Conservation (phyloP, 2,797 vertebrate species). For the Gymnoscopelus braueri region DNA sequence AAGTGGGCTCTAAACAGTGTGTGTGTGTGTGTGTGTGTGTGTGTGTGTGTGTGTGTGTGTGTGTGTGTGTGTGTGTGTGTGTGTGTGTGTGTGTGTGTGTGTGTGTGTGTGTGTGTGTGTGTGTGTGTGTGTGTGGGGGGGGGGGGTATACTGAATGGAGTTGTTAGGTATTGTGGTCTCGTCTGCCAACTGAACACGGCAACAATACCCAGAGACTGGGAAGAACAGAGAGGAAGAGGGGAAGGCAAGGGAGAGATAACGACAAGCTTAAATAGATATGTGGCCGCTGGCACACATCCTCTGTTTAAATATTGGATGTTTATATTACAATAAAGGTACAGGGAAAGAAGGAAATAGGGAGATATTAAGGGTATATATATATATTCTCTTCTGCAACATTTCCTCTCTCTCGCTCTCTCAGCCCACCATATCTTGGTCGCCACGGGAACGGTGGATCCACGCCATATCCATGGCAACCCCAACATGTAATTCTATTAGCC, state of each 20-base stretch:
- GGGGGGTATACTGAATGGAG: not conserved
- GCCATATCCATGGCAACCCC: conserved; percentile 33
- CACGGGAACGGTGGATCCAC: conserved; percentile 30
- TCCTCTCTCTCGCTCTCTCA: not conserved
- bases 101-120: too few relatives aligned
- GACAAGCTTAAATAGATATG: too few relatives aligned
- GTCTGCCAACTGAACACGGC: too few relatives aligned
- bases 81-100: too few relatives aligned
- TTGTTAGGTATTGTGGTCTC: too few relatives aligned
- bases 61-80: too few relatives aligned
- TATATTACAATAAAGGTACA: not conserved
- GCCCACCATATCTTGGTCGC: conserved; percentile 6
- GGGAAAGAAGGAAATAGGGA: not conserved
- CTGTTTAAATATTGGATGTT: too few relatives aligned
- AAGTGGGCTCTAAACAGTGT: too few relatives aligned
- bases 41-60: too few relatives aligned
- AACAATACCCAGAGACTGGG: too few relatives aligned
- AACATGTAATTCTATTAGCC: conserved; percentile 29
- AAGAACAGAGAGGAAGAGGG: not conserved
- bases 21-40: too few relatives aligned
- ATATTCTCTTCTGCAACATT: not conserved
- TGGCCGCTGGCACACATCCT: too few relatives aligned
- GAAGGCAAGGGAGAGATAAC: not conserved
- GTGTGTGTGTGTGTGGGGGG: not conserved
- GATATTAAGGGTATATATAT: not conserved